Evolutionary conservation across 2,888 invertebrate species (phyloP).

Genomic region (Stomorhina lunata): DNA sequence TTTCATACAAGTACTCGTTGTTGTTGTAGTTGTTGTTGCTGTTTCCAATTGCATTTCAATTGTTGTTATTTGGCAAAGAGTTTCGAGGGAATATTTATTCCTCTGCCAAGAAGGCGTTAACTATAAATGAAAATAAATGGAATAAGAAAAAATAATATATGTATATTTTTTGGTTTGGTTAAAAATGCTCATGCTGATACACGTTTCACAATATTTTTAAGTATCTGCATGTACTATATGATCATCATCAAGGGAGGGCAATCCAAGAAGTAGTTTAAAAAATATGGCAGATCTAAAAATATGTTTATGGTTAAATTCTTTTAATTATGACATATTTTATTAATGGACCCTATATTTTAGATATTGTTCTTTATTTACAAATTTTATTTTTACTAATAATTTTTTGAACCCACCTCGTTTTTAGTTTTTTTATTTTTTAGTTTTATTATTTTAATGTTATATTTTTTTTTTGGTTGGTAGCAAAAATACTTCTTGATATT

Average conservation of each 20-base stretch:
- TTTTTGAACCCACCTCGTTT: no score
- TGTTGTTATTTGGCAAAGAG: conserved; percentile 49
- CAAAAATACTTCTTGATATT: conserved; percentile 53
- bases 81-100: conserved; percentile 20
- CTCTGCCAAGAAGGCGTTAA: conserved; percentile 65
- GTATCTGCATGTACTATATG: conserved; percentile 16
- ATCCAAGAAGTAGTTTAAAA: background rate
- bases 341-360: no score
- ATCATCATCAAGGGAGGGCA: background rate
- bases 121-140: conserved; percentile 27
- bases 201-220: conserved; percentile 23
- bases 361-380: no score
- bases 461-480: background rate
- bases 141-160: background rate
- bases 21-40: no score
- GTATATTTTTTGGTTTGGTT: conserved; percentile 24
- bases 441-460: background rate
- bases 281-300: no score
- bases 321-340: no score
- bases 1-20: conserved; percentile 14
- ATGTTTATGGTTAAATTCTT: no score
- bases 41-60: conserved; percentile 11
- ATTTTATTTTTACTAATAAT: background rate
- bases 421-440: background rate
- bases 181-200: conserved; percentile 17